phyloP scores from a whole-genome alignment of 64 coral and sea anemone genomes.

The Trachythela sp. region DNA sequence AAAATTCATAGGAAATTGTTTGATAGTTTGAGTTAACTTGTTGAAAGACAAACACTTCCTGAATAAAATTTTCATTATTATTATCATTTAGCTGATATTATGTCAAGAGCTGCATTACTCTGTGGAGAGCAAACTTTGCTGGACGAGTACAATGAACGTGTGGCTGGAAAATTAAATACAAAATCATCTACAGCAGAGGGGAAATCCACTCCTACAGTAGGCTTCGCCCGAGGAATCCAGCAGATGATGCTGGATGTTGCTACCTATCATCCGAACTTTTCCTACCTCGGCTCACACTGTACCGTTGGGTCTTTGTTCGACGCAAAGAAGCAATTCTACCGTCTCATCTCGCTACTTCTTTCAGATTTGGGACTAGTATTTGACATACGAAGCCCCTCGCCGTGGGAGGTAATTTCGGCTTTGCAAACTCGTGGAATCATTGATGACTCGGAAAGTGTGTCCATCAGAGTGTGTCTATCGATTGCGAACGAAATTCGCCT shows the following conservation, averaged over 20 bases:
- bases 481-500: slow-evolving; percentile 15
- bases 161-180: not conserved
- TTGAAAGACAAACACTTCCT: too few species aligned
- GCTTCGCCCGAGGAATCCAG: not conserved
- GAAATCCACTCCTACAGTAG: not conserved
- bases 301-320: not conserved
- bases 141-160: not conserved
- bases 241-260: not conserved
- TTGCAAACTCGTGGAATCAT: not conserved
- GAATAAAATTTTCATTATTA: too few species aligned
- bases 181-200: not conserved
- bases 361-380: slow-evolving; percentile 1
- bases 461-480: not conserved
- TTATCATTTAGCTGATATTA: not conserved
- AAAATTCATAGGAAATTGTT: too few species aligned
- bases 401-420: not conserved
- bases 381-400: not conserved
- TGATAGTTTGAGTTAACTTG: too few species aligned
- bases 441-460: not conserved
- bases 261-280: not conserved
- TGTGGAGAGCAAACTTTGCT: not conserved
- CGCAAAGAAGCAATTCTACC: not conserved
- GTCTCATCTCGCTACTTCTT: not conserved
- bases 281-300: not conserved
- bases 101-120: not conserved